Base-by-base conservation (phyloP, 2,113 vertebrate genomes). In the Rafetus swinhoei region DNA sequence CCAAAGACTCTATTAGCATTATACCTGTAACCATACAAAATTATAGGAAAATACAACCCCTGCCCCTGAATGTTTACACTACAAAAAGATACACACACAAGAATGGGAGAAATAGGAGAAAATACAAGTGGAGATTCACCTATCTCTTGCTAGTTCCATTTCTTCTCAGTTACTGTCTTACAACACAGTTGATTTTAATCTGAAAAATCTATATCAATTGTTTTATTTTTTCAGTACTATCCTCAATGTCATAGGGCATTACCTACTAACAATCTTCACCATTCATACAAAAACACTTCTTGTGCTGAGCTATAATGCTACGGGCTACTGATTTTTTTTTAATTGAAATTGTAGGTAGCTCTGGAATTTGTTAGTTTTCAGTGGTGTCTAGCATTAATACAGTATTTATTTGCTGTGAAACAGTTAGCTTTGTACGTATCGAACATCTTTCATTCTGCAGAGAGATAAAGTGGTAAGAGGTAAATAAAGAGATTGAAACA, bases 401-500 rank as follows among this genome's bases (percentile, higher is more conserved):
- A 35, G 32, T 72, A 35, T 72, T 10, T 72, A n/a, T 72, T 72
- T 72, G n/a, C n/a, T 72, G 9, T 72, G 65, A 72, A 35, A 69
- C 62, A 72, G 65, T 69, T 69, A 69, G 65, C n/a, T 35, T 35
- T 72, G n/a, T 35, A 35, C 18, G 2, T 21, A 72, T 35, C 18
- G 19, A 35, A 72, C 32, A 21, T 72, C 18, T 72, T 72, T 72
- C 65, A 72, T 72, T 72, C 65, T 72, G 32, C 65, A 72, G 62
- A 69, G 16, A n/a, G 62, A 69, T n/a, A 69, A 69, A 69, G 32
- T n/a, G 62, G 32, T 69, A 69, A 69, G 62, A 69, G 62, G n/a
- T 27, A 56, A 84, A 69, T 25, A 84, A 93, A 56, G 86, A 35
- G 60, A 52, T 90, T 91, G 91, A 91, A 95, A 81, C 19, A 32